Evolutionary conservation across 2,113 vertebrate genomes (phyloP), one percentile per base, ranked within the genome.

Genomic region (Xyrauchen texanus): DNA sequence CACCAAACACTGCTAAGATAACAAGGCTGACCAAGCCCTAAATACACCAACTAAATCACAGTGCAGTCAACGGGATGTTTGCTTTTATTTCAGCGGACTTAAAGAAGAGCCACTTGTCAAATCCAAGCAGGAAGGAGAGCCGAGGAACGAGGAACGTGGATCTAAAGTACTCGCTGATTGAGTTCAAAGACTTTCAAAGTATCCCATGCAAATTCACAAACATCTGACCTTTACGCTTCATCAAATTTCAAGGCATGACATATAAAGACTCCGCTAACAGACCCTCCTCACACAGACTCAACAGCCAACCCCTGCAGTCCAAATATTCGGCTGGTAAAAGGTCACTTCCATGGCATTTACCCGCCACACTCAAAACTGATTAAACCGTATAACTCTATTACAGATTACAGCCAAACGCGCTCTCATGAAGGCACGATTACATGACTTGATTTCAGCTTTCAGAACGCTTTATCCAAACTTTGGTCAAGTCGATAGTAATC

Each of bases 261-360:
- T 79, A 78, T 67, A 68, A 69, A 84, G 73, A 63, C 68, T 80
- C 68, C 77, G 82, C 76, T 80, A 69, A 61, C 45, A 47, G 21
- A 11, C 49, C 7, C 47, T 12, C 68, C 57, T 65, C 52, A 16
- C 53, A 49, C 87, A 86, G 83, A 64, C 83, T 67, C 79, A 81
- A 83, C 78, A 86, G 13, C 21, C 70, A 12, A 10, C 62, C 46
- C 61, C 61, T 65, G 12, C 46, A 65, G 79, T 81, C 67, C 83
- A 52, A 83, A 77, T 78, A 82, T 74, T 81, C 65, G 65, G 46
- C 12, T 46, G 71, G 73, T 63, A 34, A 81, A 79, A 85, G 82
- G 82, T 83, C 84, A 83, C 77, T 81, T 76, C 71, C 67, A 72
- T 77, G 75, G 68, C 74, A 79, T 81, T 83, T 79, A 76, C 80